phyloP scores from a whole-genome alignment of 2,888 invertebrate species.

The Poecilus cupreus region DNA sequence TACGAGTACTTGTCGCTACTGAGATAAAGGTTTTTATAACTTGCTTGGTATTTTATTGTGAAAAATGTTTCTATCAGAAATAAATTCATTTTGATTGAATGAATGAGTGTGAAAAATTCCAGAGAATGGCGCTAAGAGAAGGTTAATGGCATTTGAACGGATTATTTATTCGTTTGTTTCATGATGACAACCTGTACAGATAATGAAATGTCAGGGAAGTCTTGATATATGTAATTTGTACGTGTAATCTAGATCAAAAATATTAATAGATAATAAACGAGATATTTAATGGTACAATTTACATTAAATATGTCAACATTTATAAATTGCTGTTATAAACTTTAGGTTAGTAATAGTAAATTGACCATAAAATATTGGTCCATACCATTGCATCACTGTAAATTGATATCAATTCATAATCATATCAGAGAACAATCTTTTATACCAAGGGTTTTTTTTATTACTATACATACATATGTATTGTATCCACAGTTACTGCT shows the following conservation, averaged over 20 bases:
- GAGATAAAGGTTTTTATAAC: slow-evolving; percentile 4
- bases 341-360: no score
- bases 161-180: slow-evolving; percentile 1
- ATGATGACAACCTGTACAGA: slow-evolving; percentile 4
- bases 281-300: background rate
- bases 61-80: slow-evolving; percentile 5
- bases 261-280: background rate
- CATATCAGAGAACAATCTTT: no score
- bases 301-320: background rate
- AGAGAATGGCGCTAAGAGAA: background rate
- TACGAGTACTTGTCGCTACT: background rate
- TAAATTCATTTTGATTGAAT: slow-evolving; percentile 7
- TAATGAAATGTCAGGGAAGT: slow-evolving; percentile 13
- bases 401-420: no score
- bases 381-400: no score
- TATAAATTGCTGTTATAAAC: background rate
- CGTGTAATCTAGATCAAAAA: background rate
- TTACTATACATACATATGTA: no score
- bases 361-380: no score
- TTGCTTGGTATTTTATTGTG: slow-evolving; percentile 1
- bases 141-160: slow-evolving; percentile 26
- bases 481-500: no score
- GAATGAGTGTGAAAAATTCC: slow-evolving; percentile 5
- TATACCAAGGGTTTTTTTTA: no score
- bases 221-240: background rate